Evolutionary conservation across 2,113 vertebrate species (phyloP), one percentile per base, ranked within the genome.

Genomic region (Centrocercus urophasianus): DNA sequence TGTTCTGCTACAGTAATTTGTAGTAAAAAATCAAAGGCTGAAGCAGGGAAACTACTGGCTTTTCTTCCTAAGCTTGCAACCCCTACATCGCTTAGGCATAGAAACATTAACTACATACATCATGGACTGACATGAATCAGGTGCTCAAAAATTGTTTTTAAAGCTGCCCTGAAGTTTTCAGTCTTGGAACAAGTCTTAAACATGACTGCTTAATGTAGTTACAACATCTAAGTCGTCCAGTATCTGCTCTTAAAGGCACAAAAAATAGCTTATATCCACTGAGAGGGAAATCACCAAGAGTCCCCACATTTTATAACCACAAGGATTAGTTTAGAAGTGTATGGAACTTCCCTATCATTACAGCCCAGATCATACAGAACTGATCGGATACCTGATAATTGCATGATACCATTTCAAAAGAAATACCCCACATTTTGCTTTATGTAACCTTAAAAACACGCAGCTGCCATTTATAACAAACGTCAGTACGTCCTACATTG

Each of bases 401-500:
- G 42, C 67, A 91, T 38, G 60, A 79, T 75, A 60, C 32, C 70
- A 40, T 81, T 81, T 93, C 85, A 67, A 85, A 91, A 93, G 56
- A 69, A 90, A 52, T 42, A 52, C 59, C 95, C 86, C 14, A 45
- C 34, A 36, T 82, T 81, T 72, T 72, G 36, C 61, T 87, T 88
- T 91, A 95, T 13, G 64, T 89, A 89, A 93, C 2, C 67, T 93
- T 83, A 85, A 87, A 91, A 85, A 74, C 61, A 87, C 16, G 43
- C 69, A 85, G 66, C 75, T 45, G 63, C 56, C 80, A 76, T 77
- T 93, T 89, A 88, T 88, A 89, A 75, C 40, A 80, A 93, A 75
- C 66, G 83, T 88, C 79, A 88, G 72, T 38, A 79, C 76, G 77
- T 80, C 90, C 93, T 76, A 64, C 57, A 92, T 76, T 89, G 86